Percentiles rank a stretch among this genome's conserved stretches.
Evolutionary conservation across 2,888 invertebrate species (phyloP).

Genomic region (Pollenia amentaria): DNA sequence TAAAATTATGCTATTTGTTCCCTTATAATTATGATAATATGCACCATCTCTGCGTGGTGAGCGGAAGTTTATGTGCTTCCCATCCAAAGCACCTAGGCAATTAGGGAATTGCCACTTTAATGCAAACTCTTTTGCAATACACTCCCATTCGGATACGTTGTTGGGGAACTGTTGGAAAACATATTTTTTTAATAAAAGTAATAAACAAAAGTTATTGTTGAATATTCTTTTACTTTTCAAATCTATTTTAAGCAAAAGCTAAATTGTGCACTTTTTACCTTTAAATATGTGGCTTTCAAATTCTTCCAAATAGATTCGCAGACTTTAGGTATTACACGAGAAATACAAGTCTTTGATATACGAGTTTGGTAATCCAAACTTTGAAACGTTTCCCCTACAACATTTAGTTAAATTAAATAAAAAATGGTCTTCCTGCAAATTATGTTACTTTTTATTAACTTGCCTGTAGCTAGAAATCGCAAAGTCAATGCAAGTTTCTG

Average conservation of each 20-base stretch:
- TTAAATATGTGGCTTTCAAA: neutral
- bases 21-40: neutral
- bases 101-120: neutral
- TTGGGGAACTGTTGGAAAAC: constrained; percentile 6
- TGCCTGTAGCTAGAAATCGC: constrained; percentile 38
- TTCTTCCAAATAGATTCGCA: constrained; percentile 11
- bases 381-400: constrained; percentile 6
- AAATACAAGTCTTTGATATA: neutral
- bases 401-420: neutral
- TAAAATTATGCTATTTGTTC: neutral
- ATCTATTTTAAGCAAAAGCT: neutral
- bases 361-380: constrained; percentile 31
- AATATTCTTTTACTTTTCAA: neutral
- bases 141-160: constrained; percentile 1
- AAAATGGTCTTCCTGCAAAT: neutral
- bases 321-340: neutral
- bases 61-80: too few species aligned
- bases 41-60: too few species aligned
- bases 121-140: constrained; percentile 17
- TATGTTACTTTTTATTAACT: neutral
- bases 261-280: constrained; percentile 3
- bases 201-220: neutral
- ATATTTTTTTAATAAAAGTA: constrained; percentile 5
- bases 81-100: neutral
- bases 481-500: neutral